Percentiles rank a stretch among this genome's conserved stretches.
These are phyloP conservation scores for Andrena camellia DNA, from an alignment of 2,888 invertebrate species.

Conservation along the genomic window DNA sequence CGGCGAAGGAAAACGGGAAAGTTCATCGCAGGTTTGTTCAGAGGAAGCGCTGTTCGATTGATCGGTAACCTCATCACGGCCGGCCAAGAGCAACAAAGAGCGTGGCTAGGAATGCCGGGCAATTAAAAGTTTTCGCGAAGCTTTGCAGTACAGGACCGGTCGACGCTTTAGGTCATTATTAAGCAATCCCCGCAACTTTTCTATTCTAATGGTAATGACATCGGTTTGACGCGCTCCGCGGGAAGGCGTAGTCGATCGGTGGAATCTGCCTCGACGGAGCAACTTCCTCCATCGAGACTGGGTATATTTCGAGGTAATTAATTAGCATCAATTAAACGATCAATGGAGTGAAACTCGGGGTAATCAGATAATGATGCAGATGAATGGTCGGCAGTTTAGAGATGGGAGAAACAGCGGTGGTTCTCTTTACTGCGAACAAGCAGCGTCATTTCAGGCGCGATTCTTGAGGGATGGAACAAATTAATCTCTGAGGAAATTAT, in stretches of 20 bases:
- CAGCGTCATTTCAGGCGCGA: too few species aligned
- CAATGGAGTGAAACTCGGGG: too few species aligned
- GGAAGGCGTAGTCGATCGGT: not conserved
- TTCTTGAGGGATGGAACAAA: too few species aligned
- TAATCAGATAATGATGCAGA: too few species aligned
- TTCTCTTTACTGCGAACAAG: too few species aligned
- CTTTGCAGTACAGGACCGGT: conserved; percentile 18
- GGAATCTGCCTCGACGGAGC: not conserved
- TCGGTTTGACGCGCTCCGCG: not conserved
- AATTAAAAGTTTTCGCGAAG: conserved; percentile 77
- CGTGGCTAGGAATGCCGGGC: conserved; percentile 52
- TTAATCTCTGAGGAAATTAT: too few species aligned
- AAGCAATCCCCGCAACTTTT: conserved; percentile 44
- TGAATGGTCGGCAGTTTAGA: too few species aligned
- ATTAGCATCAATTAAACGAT: too few species aligned
- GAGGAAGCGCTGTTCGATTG: conserved; percentile 34
- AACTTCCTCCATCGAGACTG: not conserved
- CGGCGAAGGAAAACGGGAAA: conserved; percentile 14
- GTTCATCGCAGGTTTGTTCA: conserved; percentile 25
- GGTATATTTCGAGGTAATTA: not conserved
- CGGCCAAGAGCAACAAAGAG: conserved; percentile 28
- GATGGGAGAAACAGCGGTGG: too few species aligned
- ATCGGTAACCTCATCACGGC: conserved; percentile 30
- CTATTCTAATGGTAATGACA: conserved; percentile 40
- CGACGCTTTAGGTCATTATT: conserved; percentile 54